Base-by-base conservation (phyloP, 2,797 vertebrate genomes). In the Myripristis jacobus region DNA sequence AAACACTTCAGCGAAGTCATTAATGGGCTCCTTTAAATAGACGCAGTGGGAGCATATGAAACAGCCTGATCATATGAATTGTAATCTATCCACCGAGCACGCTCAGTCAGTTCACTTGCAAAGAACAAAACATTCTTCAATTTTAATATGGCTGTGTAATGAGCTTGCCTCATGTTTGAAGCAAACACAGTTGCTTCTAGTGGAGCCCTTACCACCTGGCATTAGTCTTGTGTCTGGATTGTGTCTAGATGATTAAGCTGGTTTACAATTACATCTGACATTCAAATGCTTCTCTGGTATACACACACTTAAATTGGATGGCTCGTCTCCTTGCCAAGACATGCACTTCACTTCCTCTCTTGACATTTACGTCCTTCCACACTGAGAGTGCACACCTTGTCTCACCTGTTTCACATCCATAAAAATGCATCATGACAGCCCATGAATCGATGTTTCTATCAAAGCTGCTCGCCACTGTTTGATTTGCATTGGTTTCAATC, bases 401-500 rank as follows among this genome's bases (percentile, higher is more conserved):
- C 72, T 74, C 48, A 48, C 48, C 21, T 74, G 78, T 65, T 77
- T 73, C 66, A 62, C 34, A 50, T 66, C 64, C 19, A 36, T 2
- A 9, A 10, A n/a, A n/a, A n/a, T n/a, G 34, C 12, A 2, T 36
- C 34, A 2, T 36, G 34, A 36, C 34, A 36, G 2, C 12, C 8
- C 9, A 8, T 31, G 36, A 52, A n/a, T n/a, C n/a, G n/a, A n/a
- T n/a, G 36, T 53, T 72, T 54, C 69, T 50, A 48, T 66, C 62
- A 41, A 58, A 62, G 71, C 29, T 3, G 36, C 46, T 22, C 4
- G 31, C 71, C 80, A 81, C 77, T 88, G 75, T 58, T 79, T 21
- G 22, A 77, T 82, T 72, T 73, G 68, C 70, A 71, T 83, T 9
- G n/a, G n/a, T n/a, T n/a, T n/a, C n/a, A n/a, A n/a, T n/a, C n/a